A percentile compares a stretch with the other conserved stretches of the same genome.
Evolutionary conservation across 2,113 vertebrate species (phyloP).

Genomic region (Morone chrysops): DNA sequence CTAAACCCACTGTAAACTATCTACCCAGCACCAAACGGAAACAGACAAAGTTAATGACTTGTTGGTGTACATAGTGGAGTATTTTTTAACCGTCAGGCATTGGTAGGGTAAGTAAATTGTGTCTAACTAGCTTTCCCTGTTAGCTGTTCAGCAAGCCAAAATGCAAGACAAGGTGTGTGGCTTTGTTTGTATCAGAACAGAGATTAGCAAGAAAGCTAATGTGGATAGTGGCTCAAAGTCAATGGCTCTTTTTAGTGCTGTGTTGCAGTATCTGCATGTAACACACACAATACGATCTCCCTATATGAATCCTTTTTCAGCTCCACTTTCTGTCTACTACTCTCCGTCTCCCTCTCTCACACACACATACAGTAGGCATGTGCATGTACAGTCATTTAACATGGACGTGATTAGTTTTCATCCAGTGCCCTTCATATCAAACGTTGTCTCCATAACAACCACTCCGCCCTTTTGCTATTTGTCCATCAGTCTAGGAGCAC

Average conservation of each 20-base stretch:
- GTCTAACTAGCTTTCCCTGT: not conserved
- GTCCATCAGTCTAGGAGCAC: slow-evolving; percentile 33
- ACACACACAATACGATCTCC: no score
- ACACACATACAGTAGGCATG: not conserved
- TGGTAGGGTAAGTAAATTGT: no score
- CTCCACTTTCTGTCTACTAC: not conserved
- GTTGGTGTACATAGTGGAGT: not conserved
- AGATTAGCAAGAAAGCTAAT: not conserved
- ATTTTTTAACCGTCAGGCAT: not conserved
- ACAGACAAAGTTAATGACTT: not conserved
- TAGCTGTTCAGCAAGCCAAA: not conserved
- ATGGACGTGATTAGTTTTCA: slow-evolving; percentile 5
- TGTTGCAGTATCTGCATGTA: not conserved
- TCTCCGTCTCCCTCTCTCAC: not conserved
- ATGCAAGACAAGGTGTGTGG: not conserved
- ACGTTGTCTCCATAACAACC: slow-evolving; percentile 41
- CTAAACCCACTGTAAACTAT: not conserved
- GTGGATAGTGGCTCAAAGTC: not conserved
- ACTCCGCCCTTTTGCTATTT: not conserved
- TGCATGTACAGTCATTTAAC: not conserved
- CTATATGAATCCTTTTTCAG: not conserved
- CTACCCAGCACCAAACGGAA: not conserved
- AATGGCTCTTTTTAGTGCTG: not conserved
- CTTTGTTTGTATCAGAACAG: not conserved
- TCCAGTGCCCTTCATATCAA: slow-evolving; percentile 35